Evolutionary conservation across 2,888 invertebrate genomes (phyloP).

Genomic region (Rugalucina vietnamica): DNA sequence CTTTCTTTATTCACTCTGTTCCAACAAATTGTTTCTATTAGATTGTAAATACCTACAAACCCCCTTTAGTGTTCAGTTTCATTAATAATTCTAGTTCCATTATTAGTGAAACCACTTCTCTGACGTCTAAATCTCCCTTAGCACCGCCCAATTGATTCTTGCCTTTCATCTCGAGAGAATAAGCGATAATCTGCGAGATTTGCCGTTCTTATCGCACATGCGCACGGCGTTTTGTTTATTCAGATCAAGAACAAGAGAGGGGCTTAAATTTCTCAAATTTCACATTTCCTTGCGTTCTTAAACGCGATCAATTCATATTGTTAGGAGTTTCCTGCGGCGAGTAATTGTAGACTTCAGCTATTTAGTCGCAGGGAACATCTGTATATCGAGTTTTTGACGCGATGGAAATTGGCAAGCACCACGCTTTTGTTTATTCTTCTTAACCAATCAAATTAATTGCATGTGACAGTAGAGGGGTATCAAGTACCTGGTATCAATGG

Average conservation of each 20-base stretch:
- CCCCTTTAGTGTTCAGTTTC: background rate
- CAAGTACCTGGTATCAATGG: background rate
- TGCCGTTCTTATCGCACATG: background rate
- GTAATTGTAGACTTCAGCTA: slow-evolving; percentile 1
- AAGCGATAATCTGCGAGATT: slow-evolving; percentile 11
- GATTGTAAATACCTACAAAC: background rate
- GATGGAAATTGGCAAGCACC: slow-evolving; percentile 11
- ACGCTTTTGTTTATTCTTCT: slow-evolving; percentile 51
- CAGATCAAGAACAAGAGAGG: background rate
- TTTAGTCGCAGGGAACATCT: slow-evolving; percentile 6
- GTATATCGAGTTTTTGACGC: slow-evolving; percentile 9
- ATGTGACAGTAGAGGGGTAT: background rate
- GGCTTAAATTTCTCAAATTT: slow-evolving; percentile 16
- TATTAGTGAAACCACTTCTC: background rate
- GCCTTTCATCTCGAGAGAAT: slow-evolving; percentile 3
- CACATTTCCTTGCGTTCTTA: slow-evolving; percentile 5
- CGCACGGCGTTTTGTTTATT: slow-evolving; percentile 7
- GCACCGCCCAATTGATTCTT: slow-evolving; percentile 1
- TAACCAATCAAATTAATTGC: slow-evolving; percentile 52
- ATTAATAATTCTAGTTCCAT: slow-evolving; percentile 10
- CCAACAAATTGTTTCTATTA: slow-evolving; percentile 14
- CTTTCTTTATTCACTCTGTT: background rate
- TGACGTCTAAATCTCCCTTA: background rate
- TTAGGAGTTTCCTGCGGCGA: background rate
- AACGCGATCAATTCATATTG: slow-evolving; percentile 8